Base-by-base conservation (phyloP, 2,113 vertebrate species). In the Pollimyrus isidori region DNA sequence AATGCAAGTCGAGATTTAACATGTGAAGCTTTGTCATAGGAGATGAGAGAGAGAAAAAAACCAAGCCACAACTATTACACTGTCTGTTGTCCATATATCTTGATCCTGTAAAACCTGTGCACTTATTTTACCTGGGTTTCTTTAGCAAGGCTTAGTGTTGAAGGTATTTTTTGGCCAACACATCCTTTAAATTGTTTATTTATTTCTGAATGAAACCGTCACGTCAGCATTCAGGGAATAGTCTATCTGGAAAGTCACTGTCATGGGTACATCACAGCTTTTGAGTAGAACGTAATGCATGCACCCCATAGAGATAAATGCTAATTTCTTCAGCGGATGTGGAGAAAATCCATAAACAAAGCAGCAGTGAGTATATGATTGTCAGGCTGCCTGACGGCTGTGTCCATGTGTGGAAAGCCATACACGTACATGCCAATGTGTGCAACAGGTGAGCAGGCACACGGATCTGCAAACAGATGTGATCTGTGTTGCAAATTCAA, bases 331-430 rank as follows among this genome's bases (percentile, higher is more conserved):
- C 89, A 89, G 90, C 58, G 73, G 88, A 91, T 90, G 91, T 30
- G 49, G 42, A 88, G 90, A 89, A 93, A 94, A 94, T 95, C 93
- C 89, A 94, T 93, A 93, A 94, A 93, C 92, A 93, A 93, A 93
- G 88, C 73, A 76, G 90, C 89, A 90, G 91, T 26, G 30, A 90
- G 89, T 89, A 90, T 90, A 89, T 93, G 91, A 93, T 92, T 90
- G 90, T 86, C 65, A n/a, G 90, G 90, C 86, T 86, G 92, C 92
- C 93, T 88, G 91, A 90, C 92, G 92, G 91, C 91, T 93, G 92
- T 90, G 88, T 93, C 92, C 90, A 89, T 89, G 91, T 89, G 91
- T 91, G 92, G 92, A 93, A 93, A 93, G 92, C 91, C 91, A 92
- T 92, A 92, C 82, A 46, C 89, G 87, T 90, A 88, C 69, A 90